These are phyloP conservation scores for Camelus bactrianus DNA, from an alignment of 2,113 vertebrate genomes.

Conservation along the genomic window DNA sequence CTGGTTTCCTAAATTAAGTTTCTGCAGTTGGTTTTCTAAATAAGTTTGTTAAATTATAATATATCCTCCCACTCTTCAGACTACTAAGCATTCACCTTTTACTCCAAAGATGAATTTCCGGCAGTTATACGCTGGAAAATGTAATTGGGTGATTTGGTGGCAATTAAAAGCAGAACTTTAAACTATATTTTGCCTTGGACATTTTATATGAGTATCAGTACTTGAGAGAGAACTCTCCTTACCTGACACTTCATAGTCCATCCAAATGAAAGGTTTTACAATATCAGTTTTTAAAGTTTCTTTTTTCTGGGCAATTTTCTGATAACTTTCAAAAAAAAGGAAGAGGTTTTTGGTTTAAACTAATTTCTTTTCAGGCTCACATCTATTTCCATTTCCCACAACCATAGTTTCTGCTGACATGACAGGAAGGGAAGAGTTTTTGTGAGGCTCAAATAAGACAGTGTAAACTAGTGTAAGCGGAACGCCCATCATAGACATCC, in stretches of 20 bases:
- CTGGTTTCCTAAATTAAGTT: conserved; percentile 1
- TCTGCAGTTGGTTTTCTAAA: neutral
- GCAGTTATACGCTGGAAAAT: neutral
- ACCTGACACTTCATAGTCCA: neutral
- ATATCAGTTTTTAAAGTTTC: neutral
- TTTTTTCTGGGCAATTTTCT: neutral
- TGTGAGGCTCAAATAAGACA: neutral
- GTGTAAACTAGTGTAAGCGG: neutral
- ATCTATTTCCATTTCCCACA: neutral
- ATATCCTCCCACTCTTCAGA: neutral
- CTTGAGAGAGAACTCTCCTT: neutral
- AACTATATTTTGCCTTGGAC: neutral
- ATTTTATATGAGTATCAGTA: neutral
- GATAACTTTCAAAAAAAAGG: neutral
- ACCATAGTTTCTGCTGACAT: neutral
- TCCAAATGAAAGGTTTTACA: neutral
- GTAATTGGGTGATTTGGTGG: neutral
- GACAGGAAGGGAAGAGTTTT: neutral
- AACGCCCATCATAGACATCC: neutral
- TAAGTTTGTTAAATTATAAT: neutral
- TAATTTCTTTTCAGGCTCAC: neutral
- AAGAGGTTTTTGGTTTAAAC: neutral
- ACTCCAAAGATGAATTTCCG: conserved; percentile 4
- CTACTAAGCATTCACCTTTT: neutral
- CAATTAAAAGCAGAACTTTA: neutral